These are phyloP conservation scores for Nephrotoma guestfalica DNA, from an alignment of 2,888 invertebrate species.

Conservation along the genomic window DNA sequence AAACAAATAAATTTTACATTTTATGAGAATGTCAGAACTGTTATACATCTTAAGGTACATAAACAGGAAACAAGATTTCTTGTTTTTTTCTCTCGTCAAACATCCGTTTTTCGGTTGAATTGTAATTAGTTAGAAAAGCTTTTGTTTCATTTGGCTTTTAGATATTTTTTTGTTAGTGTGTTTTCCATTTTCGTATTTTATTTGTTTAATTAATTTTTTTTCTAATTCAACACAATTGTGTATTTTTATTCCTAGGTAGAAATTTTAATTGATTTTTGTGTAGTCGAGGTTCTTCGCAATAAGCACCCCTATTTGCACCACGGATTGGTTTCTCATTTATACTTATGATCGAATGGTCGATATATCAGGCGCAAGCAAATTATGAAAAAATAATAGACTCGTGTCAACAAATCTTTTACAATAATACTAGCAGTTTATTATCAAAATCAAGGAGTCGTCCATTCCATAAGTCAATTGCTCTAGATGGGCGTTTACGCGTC, in stretches of 20 bases:
- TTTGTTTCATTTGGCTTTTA: background rate
- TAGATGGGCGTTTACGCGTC: too few species aligned
- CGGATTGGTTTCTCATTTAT: too few species aligned
- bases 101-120: background rate
- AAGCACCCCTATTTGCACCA: too few species aligned
- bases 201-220: background rate
- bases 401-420: too few species aligned
- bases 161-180: background rate
- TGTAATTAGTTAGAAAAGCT: background rate
- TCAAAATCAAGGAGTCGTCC: too few species aligned
- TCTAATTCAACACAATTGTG: background rate
- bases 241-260: background rate
- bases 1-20: background rate
- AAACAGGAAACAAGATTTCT: background rate
- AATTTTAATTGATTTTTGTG: too few species aligned
- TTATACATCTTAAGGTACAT: background rate
- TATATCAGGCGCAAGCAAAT: too few species aligned
- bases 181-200: background rate
- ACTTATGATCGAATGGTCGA: too few species aligned
- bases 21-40: background rate
- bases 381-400: too few species aligned
- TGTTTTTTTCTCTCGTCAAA: background rate
- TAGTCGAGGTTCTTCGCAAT: too few species aligned
- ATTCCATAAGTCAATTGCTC: too few species aligned
- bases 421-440: too few species aligned